Conservation (phyloP, 2,888 invertebrate genomes). For the Oeneis ivallda region DNA sequence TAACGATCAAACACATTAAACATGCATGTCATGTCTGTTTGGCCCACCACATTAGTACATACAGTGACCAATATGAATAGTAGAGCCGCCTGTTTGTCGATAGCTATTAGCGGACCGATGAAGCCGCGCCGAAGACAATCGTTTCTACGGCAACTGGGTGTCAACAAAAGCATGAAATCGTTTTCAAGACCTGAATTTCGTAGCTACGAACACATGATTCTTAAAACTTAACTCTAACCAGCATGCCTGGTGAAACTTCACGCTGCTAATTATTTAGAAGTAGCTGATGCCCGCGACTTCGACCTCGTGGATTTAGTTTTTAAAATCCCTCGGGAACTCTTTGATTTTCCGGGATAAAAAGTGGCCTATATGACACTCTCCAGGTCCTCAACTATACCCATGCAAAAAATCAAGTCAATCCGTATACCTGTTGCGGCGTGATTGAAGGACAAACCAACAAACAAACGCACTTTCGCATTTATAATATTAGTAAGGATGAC, state of each 20-base stretch:
- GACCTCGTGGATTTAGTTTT: too few species aligned
- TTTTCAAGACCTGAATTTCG: slow-evolving; percentile 21
- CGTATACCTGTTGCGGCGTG: too few species aligned
- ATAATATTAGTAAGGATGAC: too few species aligned
- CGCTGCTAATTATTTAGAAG: neutral
- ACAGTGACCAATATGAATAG: slow-evolving; percentile 41
- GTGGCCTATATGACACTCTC: too few species aligned
- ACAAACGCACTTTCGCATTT: too few species aligned
- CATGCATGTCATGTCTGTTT: slow-evolving; percentile 52
- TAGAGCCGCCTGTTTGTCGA: slow-evolving; percentile 63
- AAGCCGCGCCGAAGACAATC: slow-evolving; percentile 70
- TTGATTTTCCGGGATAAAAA: too few species aligned
- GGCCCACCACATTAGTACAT: slow-evolving; percentile 39
- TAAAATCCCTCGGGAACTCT: too few species aligned
- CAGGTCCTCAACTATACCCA: too few species aligned
- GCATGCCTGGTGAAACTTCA: neutral
- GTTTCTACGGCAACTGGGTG: slow-evolving; percentile 62
- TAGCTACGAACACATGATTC: neutral
- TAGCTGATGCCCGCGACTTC: too few species aligned
- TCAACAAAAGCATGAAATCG: slow-evolving; percentile 57
- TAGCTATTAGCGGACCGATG: slow-evolving; percentile 67
- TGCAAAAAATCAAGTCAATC: too few species aligned
- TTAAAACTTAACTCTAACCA: neutral
- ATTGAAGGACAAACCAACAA: too few species aligned
- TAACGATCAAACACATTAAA: slow-evolving; percentile 52